Evolutionary conservation across 1,140 invertebrate species (phyloP), one percentile per base, ranked within the genome.

Genomic region (Drosophila sechellia): DNA sequence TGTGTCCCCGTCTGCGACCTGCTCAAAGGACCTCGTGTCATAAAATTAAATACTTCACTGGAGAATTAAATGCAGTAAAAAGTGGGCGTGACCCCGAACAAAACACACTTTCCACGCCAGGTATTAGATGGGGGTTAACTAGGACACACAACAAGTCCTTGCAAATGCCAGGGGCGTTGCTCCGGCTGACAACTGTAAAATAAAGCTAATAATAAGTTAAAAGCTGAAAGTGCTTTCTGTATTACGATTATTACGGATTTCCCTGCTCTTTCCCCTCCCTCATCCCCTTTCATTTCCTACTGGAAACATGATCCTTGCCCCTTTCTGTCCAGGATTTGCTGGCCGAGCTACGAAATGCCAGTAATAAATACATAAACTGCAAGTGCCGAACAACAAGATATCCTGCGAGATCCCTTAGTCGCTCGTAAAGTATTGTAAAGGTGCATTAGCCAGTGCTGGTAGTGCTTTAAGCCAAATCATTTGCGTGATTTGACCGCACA

Each of bases 1-100:
- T 48, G 55, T 42, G 35, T n/a, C 27, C 31, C 31, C 31, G 31
- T 59, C 70, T 52, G 42, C 22, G 39, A 50, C 58, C 20, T 34
- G 42, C 31, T 55, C 37, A 27, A 75, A 69, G 73, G 65, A 84
- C 70, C 78, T 71, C 79, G 69, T 85, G 80, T 84, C 84, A 89
- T 89, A 89, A 89, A 89, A 89, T 89, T 89, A 89, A 89, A 89
- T 89, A 89, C 84, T 84, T 89, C 84, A 85, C 84, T 89, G 73
- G 84, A 89, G 84, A 89, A 89, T 89, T 89, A 89, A 89, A 80
- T 89, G 84, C 84, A 89, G 84, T 89, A 89, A 84, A 89, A 89
- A 89, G 84, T 89, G 84, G 80, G 84, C 77, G 84, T 89, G 71
- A 69, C 64, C 52, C 46, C 40, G 46, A 35, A 37, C 53, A 49